Percentiles rank a stretch among this genome's conserved stretches.
Conservation (phyloP, 2,113 vertebrate genomes). For the Mus pahari region DNA sequence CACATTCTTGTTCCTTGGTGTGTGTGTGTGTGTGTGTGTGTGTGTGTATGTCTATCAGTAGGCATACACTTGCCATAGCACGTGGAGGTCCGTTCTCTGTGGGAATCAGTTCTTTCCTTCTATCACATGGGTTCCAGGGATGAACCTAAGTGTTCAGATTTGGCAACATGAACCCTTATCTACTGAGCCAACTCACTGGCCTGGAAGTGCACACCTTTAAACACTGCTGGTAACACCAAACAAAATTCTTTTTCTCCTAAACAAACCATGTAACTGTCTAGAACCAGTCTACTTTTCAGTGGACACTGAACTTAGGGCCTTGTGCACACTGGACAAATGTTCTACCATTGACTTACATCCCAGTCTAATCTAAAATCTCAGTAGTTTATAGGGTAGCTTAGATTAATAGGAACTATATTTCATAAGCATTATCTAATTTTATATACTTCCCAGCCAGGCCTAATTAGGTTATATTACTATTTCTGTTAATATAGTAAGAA, state of each 20-base stretch:
- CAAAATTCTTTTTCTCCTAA: conserved; percentile 50
- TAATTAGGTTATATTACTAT: conserved; percentile 52
- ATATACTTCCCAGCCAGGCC: neutral
- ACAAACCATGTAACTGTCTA: neutral
- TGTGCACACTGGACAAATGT: neutral
- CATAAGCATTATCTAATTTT: conserved; percentile 19
- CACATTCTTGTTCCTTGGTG: neutral
- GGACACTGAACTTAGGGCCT: neutral
- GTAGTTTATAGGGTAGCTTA: neutral
- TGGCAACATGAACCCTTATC: neutral
- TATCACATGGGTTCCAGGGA: neutral
- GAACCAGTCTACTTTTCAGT: neutral
- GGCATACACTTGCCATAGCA: neutral
- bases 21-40: neutral
- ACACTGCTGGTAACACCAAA: neutral
- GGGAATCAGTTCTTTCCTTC: too few relatives aligned
- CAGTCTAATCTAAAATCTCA: neutral
- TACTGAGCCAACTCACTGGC: neutral
- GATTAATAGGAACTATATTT: neutral
- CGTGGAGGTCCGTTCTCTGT: too few relatives aligned
- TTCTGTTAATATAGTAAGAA: conserved; percentile 5
- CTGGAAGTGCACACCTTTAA: neutral
- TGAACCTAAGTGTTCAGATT: neutral
- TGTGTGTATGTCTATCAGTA: neutral
- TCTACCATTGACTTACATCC: neutral